A percentile compares a stretch with the other conserved stretches of the same genome.
Conservation (phyloP, 2,797 vertebrate species). For the Halcyon chelicuti region DNA sequence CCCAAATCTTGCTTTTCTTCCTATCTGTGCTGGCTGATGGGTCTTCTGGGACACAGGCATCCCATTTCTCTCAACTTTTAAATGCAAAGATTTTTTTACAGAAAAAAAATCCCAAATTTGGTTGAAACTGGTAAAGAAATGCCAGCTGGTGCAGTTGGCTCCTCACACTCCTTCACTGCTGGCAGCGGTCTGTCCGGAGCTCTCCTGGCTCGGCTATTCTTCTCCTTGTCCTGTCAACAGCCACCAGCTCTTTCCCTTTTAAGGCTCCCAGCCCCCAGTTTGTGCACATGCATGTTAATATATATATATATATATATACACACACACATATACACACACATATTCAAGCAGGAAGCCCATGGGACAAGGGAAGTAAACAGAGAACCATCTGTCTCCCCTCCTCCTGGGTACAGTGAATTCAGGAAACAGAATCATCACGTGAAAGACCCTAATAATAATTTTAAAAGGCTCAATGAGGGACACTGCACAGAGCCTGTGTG, state of each 20-base stretch:
- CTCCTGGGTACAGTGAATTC: not conserved
- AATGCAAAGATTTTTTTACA: not conserved
- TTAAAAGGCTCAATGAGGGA: not conserved
- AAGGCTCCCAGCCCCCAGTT: not conserved
- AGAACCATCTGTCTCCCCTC: not conserved
- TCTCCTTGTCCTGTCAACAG: not conserved
- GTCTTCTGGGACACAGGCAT: not conserved
- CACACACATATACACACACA: accelerated
- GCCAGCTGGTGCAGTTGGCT: not conserved
- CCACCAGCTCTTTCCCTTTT: not conserved
- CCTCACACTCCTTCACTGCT: accelerated
- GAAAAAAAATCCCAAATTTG: not conserved
- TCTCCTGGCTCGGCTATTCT: not conserved
- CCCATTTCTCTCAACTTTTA: not conserved
- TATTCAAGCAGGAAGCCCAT: accelerated
- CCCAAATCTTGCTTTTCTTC: not conserved
- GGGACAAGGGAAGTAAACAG: not conserved
- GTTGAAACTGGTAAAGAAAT: not conserved
- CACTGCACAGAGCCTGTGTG: not conserved
- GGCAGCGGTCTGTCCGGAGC: not conserved
- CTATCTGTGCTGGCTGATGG: not conserved
- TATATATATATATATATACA: not conserved
- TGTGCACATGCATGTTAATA: not conserved
- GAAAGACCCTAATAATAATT: not conserved
- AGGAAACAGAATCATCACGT: not conserved